These are phyloP conservation scores for Balaeniceps rex DNA, from an alignment of 2,113 vertebrate species.

Conservation along the genomic window DNA sequence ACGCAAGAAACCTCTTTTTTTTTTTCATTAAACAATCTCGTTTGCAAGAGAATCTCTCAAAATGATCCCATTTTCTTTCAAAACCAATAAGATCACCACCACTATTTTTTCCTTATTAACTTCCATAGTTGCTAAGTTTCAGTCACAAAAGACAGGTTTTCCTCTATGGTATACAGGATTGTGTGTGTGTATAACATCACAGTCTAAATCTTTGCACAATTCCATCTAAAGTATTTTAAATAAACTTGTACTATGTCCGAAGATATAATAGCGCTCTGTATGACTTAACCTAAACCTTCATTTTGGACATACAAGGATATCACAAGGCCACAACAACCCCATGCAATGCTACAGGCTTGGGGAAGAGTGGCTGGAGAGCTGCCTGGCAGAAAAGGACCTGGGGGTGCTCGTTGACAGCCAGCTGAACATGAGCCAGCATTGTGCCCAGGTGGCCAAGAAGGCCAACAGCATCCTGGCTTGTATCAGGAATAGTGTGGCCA, in stretches of 20 bases:
- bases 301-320: not conserved
- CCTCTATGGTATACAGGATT: accelerated
- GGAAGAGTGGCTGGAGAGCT: too few species aligned
- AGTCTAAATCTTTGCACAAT: too few species aligned
- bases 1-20: not conserved
- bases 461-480: too few species aligned
- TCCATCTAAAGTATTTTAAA: not conserved
- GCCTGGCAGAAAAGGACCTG: too few species aligned
- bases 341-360: too few species aligned
- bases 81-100: not conserved
- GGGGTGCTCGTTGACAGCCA: too few species aligned
- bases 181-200: not conserved
- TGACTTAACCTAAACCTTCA: not conserved
- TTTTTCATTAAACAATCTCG: not conserved
- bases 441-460: too few species aligned
- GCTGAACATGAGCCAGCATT: too few species aligned
- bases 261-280: not conserved
- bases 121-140: not conserved
- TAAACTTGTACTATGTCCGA: not conserved
- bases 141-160: not conserved
- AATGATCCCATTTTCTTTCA: not conserved
- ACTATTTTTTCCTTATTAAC: not conserved
- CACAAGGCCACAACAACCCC: too few species aligned
- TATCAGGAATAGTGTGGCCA: too few species aligned
- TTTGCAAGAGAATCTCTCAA: not conserved